Evolutionary conservation across 2,888 invertebrate genomes (phyloP), one percentile per base, ranked within the genome.

Genomic region (Eucera pruinosa): DNA sequence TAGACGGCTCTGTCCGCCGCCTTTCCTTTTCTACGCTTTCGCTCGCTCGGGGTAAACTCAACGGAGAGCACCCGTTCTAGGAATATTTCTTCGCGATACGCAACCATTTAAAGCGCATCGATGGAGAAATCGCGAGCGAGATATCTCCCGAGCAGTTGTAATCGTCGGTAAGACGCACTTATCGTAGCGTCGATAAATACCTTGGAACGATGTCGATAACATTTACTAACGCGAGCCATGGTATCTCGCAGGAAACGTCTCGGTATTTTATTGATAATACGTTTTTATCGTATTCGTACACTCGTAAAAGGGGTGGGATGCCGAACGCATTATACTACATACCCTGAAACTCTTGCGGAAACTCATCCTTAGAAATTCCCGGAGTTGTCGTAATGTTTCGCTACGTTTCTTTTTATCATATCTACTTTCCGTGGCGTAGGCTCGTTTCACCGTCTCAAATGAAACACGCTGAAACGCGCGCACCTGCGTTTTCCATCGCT

Each of bases 251-350:
- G 65, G 61, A 68, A 70, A 75, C 45, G 64, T 69, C 68, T 69
- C 64, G 25, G 45, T 71, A 66, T 74, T 84, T 84, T 84, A 84
- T 82, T 69, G 81, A 78, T 76, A 77, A 76, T 78, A 70, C 69
- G 33, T 77, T 79, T 79, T 74, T 79, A 75, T 72, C 61, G 70
- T 65, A 67, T 81, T 79, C 73, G 62, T 50, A 27, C n/a, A 43
- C 62, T 48, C 70, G 76, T 76, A 71, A 83, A 76, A 48, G 23
- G 39, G 55, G 33, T 52, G 67, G 66, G 64, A 79, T 52, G 58
- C 27, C 11, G 13, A 33, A 20, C 43, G 36, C 69, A 48, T 72
- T 68, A 71, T 58, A 23, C 39, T 33, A 36, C 13, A n/a, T n/a
- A n/a, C 33, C 20, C 25, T 25, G 45, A 36, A 25, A 9, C 6